Conservation (phyloP, 1,140 invertebrate genomes). For the Pseudobourletiella spinata region DNA sequence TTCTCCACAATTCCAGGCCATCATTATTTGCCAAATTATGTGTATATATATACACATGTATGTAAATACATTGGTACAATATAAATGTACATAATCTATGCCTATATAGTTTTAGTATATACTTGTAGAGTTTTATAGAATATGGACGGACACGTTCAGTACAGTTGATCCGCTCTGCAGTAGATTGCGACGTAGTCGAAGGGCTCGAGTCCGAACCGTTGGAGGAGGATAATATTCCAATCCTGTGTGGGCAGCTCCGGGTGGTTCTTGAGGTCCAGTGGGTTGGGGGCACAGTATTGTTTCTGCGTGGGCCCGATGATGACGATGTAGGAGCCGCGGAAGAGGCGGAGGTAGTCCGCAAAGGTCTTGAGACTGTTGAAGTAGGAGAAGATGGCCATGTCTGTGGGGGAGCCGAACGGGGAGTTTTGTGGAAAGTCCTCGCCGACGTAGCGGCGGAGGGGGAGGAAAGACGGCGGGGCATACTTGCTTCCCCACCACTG, state of each 20-base stretch:
- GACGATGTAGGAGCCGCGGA: slow-evolving; percentile 51
- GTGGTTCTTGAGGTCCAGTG: slow-evolving; percentile 20
- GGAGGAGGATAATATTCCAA: slow-evolving; percentile 20
- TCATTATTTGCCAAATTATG: no score
- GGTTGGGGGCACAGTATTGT: slow-evolving; percentile 21
- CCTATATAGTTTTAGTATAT: no score
- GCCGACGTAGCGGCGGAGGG: slow-evolving; percentile 41
- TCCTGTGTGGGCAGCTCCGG: slow-evolving; percentile 15
- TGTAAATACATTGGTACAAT: no score
- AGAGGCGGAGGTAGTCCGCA: slow-evolving; percentile 52
- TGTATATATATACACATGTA: no score
- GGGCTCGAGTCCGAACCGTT: slow-evolving; percentile 20
- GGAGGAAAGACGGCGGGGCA: slow-evolving; percentile 47
- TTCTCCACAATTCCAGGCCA: no score
- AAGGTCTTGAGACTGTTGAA: slow-evolving; percentile 61
- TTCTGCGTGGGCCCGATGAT: slow-evolving; percentile 49
- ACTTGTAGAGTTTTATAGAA: no score
- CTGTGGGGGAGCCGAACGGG: slow-evolving; percentile 18
- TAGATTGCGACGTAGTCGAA: slow-evolving; percentile 30
- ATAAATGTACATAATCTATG: no score
- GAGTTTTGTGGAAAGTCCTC: slow-evolving; percentile 23
- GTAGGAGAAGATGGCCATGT: slow-evolving; percentile 56
- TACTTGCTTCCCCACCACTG: slow-evolving; percentile 54
- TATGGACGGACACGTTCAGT: no score
- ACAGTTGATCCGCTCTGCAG: slow-evolving; percentile 14